Base-by-base conservation (phyloP, 2,888 invertebrate species). In the Nyleta sp. region DNA sequence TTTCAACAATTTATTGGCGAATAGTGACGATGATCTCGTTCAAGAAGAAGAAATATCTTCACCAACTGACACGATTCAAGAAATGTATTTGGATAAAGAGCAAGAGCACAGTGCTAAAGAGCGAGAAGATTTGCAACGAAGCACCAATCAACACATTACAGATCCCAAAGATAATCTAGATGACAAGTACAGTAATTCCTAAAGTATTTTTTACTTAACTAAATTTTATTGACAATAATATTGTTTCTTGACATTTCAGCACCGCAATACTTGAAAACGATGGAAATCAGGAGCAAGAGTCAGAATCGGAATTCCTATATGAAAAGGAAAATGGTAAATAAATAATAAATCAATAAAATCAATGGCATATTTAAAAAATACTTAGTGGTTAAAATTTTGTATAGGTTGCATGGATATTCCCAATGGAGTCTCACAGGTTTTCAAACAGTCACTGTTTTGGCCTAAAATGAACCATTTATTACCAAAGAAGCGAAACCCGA, bases 391-490 rank as follows among this genome's bases (percentile, higher is more conserved):
- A 6, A 3, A 33, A 6, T 35, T 35, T 35, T 2, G 11, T 35
- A 1, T 35, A 35, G 35, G 35, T 35, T 1, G 11, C 35, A 1
- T 35, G n/a, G 35, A 35, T 35, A 4, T 35, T 35, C 35, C 35
- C 4, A 35, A 35, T 11, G n/a, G 35, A 11, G 17, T 67, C 31
- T 44, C 65, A 1, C 11, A 67, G 20, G 53, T 67, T 53, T 53
- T 67, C 15, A 31, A 67, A 53, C 8, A 44, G 10, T 17, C 53
- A 6, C 4, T 53, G 20, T 67, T 67, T 35, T 67, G 44, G 65
- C 65, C 52, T 7, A 28, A 15, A 4, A 20, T 44, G 11, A 60
- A 60, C 17, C 4, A 60, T 10, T 17, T 7, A 10, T 6, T 42
- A 7, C 44, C 24, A 4, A 65, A 52, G 20, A 48, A 65, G 50